A percentile compares a stretch with the other conserved stretches of the same genome.
Conservation (phyloP, 1,140 invertebrate genomes). For the Euwallacea similis region DNA sequence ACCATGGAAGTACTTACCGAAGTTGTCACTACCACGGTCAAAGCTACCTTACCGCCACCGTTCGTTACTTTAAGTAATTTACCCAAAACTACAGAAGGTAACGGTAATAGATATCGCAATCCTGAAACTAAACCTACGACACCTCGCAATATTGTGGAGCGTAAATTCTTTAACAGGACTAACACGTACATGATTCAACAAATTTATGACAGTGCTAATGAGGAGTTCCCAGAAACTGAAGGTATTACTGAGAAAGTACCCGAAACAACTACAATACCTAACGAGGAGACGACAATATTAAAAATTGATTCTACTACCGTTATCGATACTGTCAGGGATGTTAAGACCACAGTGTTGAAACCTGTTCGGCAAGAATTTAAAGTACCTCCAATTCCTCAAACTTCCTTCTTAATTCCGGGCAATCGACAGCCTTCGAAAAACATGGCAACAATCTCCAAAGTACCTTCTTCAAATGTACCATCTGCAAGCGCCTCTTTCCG, state of each 20-base stretch:
- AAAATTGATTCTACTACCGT: background rate
- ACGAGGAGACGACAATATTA: conserved; percentile 20
- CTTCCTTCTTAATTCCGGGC: conserved; percentile 62
- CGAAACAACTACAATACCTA: background rate
- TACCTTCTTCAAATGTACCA: conserved; percentile 42
- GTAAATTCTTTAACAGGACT: background rate
- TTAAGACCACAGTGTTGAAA: background rate
- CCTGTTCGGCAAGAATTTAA: conserved; percentile 14
- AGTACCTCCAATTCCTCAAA: conserved; percentile 52
- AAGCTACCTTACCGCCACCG: background rate
- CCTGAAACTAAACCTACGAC: background rate
- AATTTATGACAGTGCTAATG: background rate
- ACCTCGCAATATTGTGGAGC: background rate
- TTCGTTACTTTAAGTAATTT: background rate
- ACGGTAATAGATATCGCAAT: background rate
- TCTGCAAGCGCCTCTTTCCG: conserved; percentile 54
- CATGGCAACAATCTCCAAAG: conserved; percentile 65
- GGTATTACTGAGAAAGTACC: conserved; percentile 6
- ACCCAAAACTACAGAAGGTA: background rate
- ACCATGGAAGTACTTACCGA: background rate
- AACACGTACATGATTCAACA: background rate
- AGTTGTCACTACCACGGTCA: background rate
- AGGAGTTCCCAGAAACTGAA: background rate
- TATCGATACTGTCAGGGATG: background rate
- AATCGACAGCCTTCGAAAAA: conserved; percentile 53